Evolutionary conservation across 2,888 invertebrate genomes (phyloP).

Genomic region (Amphipyra berbera): DNA sequence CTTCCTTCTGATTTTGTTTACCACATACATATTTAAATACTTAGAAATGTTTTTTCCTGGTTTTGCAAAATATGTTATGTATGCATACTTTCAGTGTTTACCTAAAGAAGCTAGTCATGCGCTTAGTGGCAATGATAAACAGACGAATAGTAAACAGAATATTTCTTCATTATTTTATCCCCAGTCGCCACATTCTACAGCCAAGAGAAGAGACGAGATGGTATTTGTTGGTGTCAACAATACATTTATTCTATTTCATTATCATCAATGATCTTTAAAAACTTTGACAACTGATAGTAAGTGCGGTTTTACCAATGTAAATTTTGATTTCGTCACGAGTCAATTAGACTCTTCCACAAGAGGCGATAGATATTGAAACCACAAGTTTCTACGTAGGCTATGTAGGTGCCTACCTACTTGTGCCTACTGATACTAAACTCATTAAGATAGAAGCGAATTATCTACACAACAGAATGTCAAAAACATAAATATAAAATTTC

Average conservation of each 20-base stretch:
- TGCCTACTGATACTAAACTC: conserved; percentile 72
- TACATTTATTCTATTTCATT: background rate
- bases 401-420: conserved; percentile 72
- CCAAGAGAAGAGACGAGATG: too few relatives aligned
- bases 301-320: conserved; percentile 30
- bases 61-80: too few relatives aligned
- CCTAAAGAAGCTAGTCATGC: too few relatives aligned
- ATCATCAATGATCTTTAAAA: background rate
- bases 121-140: too few relatives aligned
- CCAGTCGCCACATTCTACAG: too few relatives aligned
- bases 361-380: conserved; percentile 61
- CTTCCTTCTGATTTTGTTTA: background rate
- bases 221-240: too few relatives aligned
- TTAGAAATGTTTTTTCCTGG: too few relatives aligned
- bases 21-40: too few relatives aligned
- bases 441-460: conserved; percentile 74
- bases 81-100: too few relatives aligned
- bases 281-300: background rate
- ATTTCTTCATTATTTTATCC: too few relatives aligned
- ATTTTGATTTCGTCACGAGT: conserved; percentile 23
- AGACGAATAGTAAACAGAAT: too few relatives aligned
- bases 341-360: conserved; percentile 34
- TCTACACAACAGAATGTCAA: conserved; percentile 19
- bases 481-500: background rate
- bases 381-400: conserved; percentile 70